Base-by-base conservation (phyloP, 2,797 vertebrate genomes). In the Labroides dimidiatus region DNA sequence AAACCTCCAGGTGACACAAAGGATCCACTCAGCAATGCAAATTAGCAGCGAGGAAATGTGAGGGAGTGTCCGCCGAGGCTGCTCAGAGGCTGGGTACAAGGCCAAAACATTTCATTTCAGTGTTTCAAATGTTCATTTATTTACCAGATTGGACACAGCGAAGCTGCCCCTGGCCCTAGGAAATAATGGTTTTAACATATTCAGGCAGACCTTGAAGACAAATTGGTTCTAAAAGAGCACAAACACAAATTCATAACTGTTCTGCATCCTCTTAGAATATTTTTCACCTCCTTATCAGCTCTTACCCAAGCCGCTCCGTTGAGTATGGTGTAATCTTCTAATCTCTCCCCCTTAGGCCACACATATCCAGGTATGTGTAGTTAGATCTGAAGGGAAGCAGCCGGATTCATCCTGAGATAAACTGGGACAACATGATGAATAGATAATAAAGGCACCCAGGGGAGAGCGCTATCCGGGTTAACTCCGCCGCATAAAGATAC, bases 391-490 rank as follows among this genome's bases (percentile, higher is more conserved):
- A 67, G 73, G 37, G 77, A 81, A 81, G 86, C 83, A 89, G 75
- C 86, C 82, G 86, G 87, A 93, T 93, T 87, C 89, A 90, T 90
- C 89, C 78, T 58, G 54, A 84, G 78, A 91, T 92, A 93, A 94
- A 94, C 83, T 93, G 89, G 93, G 91, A 91, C 93, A 94, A 91
- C 84, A 89, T 92, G 94, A 95, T 94, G 87, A 93, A 94, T 94
- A 91, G 90, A 92, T 90, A 87, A 92, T 89, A 91, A 86, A 88
- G 85, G 78, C 82, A 75, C 92, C 91, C 85, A 72, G 78, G 89
- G 89, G 92, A 87, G 82, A 70, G 68, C 65, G 65, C 81, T 89
- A 94, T 93, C 86, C 92, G 85, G 92, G 92, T 91, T 93, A 93
- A 92, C 87, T 80, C 91, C 78, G 54, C 69, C 20, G 53, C 78